These are phyloP conservation scores for Gnathonemus echidnorhynchus DNA, from an alignment of 2,113 vertebrate genomes.

Conservation along the genomic window DNA sequence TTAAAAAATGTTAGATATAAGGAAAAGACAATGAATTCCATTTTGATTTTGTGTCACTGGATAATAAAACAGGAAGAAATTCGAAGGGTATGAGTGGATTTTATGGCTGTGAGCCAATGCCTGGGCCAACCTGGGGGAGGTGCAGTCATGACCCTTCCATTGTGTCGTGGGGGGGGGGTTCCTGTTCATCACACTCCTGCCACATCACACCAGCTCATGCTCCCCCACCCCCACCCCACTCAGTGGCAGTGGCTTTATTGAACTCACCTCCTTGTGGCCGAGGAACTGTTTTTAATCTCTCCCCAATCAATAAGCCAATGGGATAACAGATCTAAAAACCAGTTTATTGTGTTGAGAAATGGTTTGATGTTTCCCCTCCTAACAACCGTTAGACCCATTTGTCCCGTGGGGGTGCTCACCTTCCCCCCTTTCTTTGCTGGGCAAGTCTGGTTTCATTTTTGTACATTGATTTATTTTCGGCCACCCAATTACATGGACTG, in stretches of 20 bases:
- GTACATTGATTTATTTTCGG: not conserved
- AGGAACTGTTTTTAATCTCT: conserved; percentile 2
- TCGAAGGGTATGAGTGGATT: not conserved
- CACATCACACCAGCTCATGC: not conserved
- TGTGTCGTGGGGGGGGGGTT: not conserved
- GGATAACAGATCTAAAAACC: conserved; percentile 40
- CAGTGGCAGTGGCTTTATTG: not conserved
- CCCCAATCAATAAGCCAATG: conserved; percentile 36
- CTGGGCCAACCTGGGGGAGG: not conserved
- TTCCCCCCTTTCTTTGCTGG: not conserved
- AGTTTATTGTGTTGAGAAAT: conserved; percentile 33
- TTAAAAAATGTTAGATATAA: not conserved
- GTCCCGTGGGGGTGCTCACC: not conserved
- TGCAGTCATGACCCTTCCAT: not conserved
- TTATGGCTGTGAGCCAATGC: not conserved
- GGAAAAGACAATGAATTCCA: not conserved
- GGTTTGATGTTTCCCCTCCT: not conserved
- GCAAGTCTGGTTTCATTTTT: not conserved
- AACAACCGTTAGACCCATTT: not conserved
- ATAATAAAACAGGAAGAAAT: not conserved
- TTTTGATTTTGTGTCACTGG: not conserved
- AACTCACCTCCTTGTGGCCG: not conserved
- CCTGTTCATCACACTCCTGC: not conserved
- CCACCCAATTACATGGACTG: not conserved
- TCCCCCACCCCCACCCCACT: not conserved